These are phyloP conservation scores for Papilio protenor DNA, from an alignment of 2,888 invertebrate genomes.

Conservation along the genomic window DNA sequence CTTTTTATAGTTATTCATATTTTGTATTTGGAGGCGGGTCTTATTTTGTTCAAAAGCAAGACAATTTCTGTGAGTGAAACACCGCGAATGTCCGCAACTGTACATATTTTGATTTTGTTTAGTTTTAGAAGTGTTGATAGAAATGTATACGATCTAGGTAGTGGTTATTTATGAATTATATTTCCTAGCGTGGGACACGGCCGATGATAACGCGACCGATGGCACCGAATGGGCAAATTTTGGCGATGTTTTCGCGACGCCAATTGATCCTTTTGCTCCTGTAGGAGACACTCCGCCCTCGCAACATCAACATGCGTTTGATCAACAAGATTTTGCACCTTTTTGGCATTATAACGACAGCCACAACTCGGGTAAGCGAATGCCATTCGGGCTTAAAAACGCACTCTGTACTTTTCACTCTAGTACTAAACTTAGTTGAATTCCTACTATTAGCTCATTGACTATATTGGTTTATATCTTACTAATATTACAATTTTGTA, in stretches of 20 bases:
- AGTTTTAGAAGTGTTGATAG: no score
- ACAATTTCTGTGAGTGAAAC: no score
- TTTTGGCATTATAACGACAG: slow-evolving; percentile 55
- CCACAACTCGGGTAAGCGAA: background rate
- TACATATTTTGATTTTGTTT: background rate
- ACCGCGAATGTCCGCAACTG: no score
- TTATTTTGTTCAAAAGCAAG: no score
- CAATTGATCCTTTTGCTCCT: slow-evolving; percentile 48
- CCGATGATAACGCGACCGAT: slow-evolving; percentile 44
- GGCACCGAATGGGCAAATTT: slow-evolving; percentile 70
- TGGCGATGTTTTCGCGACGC: slow-evolving; percentile 51
- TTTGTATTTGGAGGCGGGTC: no score
- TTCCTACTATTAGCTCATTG: no score
- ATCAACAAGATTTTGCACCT: slow-evolving; percentile 51
- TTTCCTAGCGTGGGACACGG: slow-evolving; percentile 60
- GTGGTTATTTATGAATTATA: background rate
- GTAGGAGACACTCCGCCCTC: slow-evolving; percentile 40
- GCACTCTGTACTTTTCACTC: background rate
- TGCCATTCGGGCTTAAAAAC: slow-evolving; percentile 6
- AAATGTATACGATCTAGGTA: background rate
- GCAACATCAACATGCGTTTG: slow-evolving; percentile 28
- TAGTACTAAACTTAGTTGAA: background rate
- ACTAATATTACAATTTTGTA: no score
- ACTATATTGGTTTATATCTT: no score
- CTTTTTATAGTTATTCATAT: no score